A percentile compares a stretch with the other conserved stretches of the same genome.
These are phyloP conservation scores for Microcaecilia unicolor DNA, from an alignment of 2,797 vertebrate genomes.

Conservation along the genomic window DNA sequence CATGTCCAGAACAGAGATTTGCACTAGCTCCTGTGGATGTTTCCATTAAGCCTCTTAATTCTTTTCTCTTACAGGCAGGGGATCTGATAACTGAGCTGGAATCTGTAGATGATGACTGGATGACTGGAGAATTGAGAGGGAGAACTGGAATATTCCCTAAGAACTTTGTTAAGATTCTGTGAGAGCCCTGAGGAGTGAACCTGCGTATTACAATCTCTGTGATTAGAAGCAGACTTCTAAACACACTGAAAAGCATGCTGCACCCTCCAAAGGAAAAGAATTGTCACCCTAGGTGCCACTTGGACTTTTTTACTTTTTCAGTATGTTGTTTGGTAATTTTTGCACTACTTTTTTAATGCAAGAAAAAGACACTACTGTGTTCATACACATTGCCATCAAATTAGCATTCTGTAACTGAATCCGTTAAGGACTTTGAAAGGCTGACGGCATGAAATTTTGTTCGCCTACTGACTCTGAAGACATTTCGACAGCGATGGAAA, in stretches of 20 bases:
- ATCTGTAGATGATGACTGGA: slow-evolving; percentile 76
- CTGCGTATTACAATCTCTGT: slow-evolving; percentile 8
- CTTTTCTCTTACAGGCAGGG: slow-evolving; percentile 61
- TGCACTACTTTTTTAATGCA: slow-evolving; percentile 61
- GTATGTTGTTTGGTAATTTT: slow-evolving; percentile 31
- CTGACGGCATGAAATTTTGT: too few relatives aligned
- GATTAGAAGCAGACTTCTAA: slow-evolving; percentile 19
- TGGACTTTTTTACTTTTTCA: slow-evolving; percentile 28
- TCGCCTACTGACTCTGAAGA: too few relatives aligned
- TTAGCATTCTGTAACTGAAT: too few relatives aligned
- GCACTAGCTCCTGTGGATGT: too few relatives aligned
- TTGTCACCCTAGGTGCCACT: slow-evolving; percentile 22
- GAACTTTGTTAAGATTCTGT: slow-evolving; percentile 70
- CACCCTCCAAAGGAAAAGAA: slow-evolving; percentile 5
- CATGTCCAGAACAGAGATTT: too few relatives aligned
- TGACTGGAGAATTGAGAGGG: slow-evolving; percentile 71
- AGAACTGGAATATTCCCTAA: slow-evolving; percentile 77
- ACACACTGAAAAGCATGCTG: slow-evolving; percentile 25
- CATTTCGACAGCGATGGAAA: too few relatives aligned
- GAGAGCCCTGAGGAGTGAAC: slow-evolving; percentile 30
- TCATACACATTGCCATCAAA: too few relatives aligned
- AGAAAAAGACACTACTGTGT: too few relatives aligned
- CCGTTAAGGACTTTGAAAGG: too few relatives aligned
- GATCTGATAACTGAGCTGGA: slow-evolving; percentile 70
- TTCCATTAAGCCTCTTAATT: too few relatives aligned